Base-by-base conservation (phyloP, 1,140 invertebrate genomes). In the Leptinotarsa lineolata region DNA sequence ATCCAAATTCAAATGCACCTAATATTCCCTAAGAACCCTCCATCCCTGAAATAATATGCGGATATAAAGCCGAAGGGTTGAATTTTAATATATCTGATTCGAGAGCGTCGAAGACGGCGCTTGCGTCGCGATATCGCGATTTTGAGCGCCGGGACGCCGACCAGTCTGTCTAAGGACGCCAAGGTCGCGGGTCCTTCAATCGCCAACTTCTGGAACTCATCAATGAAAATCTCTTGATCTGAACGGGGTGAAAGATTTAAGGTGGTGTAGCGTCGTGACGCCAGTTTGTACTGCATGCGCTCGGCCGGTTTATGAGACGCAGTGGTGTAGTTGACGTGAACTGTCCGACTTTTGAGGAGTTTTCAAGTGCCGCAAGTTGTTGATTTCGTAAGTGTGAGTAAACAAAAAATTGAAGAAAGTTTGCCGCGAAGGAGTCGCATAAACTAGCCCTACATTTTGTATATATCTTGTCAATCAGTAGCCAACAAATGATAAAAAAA, bases 101-200 rank as follows among this genome's bases (percentile, higher is more conserved):
- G 20, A 20, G 60, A 22, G 60, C 60, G 60, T 69, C 54, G 72
- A 69, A 71, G 73, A 72, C 71, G 64, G 74, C 76, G 78, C 78
- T 73, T 71, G 78, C 78, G 78, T 79, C 77, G 67, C 72, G 73
- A 70, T 64, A 73, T 60, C 72, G 65, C 44, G 60, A 72, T 65
- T 66, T 70, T 44, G 72, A 69, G 68, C 77, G 77, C 73, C 75
- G 77, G 75, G 79, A 77, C 79, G 48, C 48, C 79, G 66, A 74
- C 74, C 77, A 80, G 79, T 80, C 79, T 80, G 79, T 80, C 79
- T 77, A 61, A 73, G 79, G 74, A 75, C 79, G 73, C 65, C 79
- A 80, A 80, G 79, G 79, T 80, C 77, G 77, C 60, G 63, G 48
- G 61, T 64, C 48, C 13, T 60, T 60, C 61, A 67, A 60, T 64